Percentiles rank a stretch among this genome's conserved stretches.
These are phyloP conservation scores for Cyanistes caeruleus DNA, from an alignment of 2,113 vertebrate genomes.

Conservation along the genomic window DNA sequence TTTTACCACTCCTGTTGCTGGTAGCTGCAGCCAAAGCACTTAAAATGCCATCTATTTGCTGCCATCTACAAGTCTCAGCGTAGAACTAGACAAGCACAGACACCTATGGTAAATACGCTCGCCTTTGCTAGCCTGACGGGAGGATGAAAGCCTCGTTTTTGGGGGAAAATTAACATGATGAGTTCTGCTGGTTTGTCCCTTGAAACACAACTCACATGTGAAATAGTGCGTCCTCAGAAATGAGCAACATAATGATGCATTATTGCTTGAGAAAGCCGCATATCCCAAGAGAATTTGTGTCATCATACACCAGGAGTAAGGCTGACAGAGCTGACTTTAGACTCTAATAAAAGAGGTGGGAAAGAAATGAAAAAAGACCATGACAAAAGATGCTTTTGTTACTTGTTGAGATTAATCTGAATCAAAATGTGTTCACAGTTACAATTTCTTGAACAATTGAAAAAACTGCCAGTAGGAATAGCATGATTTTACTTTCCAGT, in stretches of 20 bases:
- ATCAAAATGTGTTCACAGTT: not conserved
- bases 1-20: not conserved
- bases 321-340: not conserved
- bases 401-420: conserved; percentile 20
- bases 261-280: conserved; percentile 49
- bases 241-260: conserved; percentile 1
- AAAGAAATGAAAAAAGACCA: not conserved
- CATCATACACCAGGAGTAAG: not conserved
- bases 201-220: not conserved
- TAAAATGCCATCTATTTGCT: not conserved
- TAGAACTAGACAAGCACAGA: not conserved
- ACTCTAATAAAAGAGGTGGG: not conserved
- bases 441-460: conserved; percentile 27
- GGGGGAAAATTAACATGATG: not conserved
- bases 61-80: not conserved
- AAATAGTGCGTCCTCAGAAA: not conserved
- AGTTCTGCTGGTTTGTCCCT: not conserved
- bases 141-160: not conserved
- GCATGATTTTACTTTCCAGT: not conserved
- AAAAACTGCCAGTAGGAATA: conserved; percentile 22
- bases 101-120: not conserved
- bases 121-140: not conserved
- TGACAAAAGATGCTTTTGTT: conserved; percentile 38
- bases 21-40: not conserved
- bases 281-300: conserved; percentile 12